Conservation (phyloP, 1,140 invertebrate genomes). For the Heliconius hewitsoni region DNA sequence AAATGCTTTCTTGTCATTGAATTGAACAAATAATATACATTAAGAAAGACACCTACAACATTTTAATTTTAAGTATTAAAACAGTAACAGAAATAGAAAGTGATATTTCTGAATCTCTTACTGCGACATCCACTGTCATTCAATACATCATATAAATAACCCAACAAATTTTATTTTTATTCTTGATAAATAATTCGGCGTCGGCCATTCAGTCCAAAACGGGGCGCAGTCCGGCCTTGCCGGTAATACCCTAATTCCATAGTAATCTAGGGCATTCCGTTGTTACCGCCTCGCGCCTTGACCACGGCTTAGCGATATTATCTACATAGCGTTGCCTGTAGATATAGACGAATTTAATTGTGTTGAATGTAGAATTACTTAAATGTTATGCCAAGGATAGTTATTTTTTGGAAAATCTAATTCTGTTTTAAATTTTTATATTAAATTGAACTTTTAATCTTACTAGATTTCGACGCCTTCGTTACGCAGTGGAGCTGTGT, state of each 20-base stretch:
- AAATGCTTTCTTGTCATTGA: no score
- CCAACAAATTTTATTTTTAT: no score
- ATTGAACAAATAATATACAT: no score
- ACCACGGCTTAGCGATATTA: constrained; percentile 40
- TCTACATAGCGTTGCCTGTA: constrained; percentile 11
- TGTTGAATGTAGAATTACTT: background rate
- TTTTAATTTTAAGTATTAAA: background rate
- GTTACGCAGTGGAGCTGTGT: no score
- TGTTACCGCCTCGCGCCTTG: constrained; percentile 47
- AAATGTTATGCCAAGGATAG: background rate
- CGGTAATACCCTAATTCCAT: constrained; percentile 39
- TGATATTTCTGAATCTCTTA: background rate
- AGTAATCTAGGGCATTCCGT: constrained; percentile 44
- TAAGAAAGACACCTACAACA: no score
- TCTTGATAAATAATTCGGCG: background rate
- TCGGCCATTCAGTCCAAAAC: background rate
- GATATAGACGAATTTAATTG: background rate
- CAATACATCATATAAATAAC: background rate
- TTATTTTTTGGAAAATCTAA: background rate
- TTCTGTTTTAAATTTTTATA: background rate
- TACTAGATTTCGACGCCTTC: no score
- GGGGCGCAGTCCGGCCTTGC: constrained; percentile 34
- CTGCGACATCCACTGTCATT: no score
- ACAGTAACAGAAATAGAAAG: no score
- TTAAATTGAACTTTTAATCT: no score